Evolutionary conservation across 2,113 vertebrate species (phyloP).

Genomic region (Hepsetus odoe): DNA sequence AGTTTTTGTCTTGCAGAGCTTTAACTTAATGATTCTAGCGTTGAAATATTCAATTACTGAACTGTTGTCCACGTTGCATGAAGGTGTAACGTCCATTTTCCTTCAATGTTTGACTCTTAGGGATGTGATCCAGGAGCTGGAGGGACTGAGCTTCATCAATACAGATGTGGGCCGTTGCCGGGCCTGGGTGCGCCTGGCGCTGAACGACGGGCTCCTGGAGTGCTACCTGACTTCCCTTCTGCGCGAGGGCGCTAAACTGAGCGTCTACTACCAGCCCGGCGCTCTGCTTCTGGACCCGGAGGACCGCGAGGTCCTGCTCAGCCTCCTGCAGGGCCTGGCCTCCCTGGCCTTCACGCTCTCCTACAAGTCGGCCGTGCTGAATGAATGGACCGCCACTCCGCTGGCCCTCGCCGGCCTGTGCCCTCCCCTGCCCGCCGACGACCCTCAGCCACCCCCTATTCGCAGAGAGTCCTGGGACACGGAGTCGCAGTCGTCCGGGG

Average conservation of each 20-base stretch:
- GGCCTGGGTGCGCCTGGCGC: conserved; percentile 90
- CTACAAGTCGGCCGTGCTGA: conserved; percentile 91
- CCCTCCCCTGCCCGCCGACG: conserved; percentile 68
- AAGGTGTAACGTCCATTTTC: no score
- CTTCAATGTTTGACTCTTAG: conserved; percentile 61
- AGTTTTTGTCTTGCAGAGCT: no score
- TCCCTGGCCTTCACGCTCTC: conserved; percentile 91
- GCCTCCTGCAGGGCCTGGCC: conserved; percentile 89
- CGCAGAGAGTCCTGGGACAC: conserved; percentile 85
- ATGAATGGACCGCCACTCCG: conserved; percentile 92
- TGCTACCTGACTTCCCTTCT: conserved; percentile 90
- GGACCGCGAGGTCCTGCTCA: conserved; percentile 91
- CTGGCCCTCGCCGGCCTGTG: conserved; percentile 88
- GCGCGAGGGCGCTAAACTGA: conserved; percentile 79
- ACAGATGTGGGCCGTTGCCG: conserved; percentile 91
- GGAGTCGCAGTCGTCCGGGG: conserved; percentile 81
- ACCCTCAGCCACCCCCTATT: conserved; percentile 54
- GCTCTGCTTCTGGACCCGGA: conserved; percentile 88
- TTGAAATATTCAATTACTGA: no score
- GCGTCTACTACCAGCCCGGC: conserved; percentile 81
- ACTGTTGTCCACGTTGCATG: no score
- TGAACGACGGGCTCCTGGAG: conserved; percentile 91
- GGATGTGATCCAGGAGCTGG: conserved; percentile 86
- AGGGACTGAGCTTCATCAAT: conserved; percentile 85
- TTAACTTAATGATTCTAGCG: no score